phyloP scores from a whole-genome alignment of 2,888 invertebrate species.

The Apamea crenata region DNA sequence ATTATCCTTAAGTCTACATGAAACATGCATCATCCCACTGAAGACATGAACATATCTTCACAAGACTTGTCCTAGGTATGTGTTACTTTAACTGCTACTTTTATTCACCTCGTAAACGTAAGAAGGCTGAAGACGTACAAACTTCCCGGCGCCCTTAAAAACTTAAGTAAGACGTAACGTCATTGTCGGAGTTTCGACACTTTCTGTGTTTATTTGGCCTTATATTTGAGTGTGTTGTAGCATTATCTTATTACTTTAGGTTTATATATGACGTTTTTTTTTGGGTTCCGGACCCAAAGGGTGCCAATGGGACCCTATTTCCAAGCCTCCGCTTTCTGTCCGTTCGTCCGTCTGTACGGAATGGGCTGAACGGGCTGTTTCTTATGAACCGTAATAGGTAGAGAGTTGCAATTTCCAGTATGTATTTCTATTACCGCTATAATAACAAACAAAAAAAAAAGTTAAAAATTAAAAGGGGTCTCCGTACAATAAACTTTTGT shows the following conservation, averaged over 20 bases:
- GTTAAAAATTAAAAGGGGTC: no score
- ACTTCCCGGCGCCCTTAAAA: conserved; percentile 53
- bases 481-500: no score
- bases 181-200: conserved; percentile 49
- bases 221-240: conserved; percentile 22
- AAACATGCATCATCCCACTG: conserved; percentile 1
- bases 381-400: not conserved
- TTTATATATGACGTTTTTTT: not conserved
- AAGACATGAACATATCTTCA: conserved; percentile 9
- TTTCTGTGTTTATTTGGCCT: conserved; percentile 37
- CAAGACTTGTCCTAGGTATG: not conserved
- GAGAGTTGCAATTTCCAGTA: not conserved
- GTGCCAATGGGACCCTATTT: not conserved
- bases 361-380: not conserved
- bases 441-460: no score
- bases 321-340: not conserved
- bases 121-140: conserved; percentile 30
- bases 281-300: not conserved
- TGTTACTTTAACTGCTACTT: conserved; percentile 44
- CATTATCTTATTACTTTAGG: conserved; percentile 16
- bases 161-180: conserved; percentile 47
- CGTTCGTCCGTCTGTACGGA: not conserved
- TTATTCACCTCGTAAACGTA: conserved; percentile 49
- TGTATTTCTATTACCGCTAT: no score
- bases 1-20: not conserved